Evolutionary conservation across 2,888 invertebrate genomes (phyloP).

Genomic region (Xestia sexstrigata): DNA sequence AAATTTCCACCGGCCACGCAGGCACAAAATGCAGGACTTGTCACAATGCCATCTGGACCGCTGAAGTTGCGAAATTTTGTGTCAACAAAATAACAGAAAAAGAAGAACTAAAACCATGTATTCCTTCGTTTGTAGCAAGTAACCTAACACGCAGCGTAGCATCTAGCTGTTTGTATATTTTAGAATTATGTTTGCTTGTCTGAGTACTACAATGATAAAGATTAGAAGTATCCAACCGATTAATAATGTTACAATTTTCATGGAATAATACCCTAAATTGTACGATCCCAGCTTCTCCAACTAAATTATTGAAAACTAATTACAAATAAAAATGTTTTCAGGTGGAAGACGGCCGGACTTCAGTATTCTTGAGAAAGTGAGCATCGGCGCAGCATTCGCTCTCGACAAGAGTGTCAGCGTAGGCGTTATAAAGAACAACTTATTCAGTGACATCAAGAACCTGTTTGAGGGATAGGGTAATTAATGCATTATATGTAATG

Average conservation of each 20-base stretch:
- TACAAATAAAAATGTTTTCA: slow-evolving; percentile 8
- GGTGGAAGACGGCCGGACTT: slow-evolving; percentile 20
- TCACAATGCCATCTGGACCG: background rate
- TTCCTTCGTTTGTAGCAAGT: background rate
- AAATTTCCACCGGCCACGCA: background rate
- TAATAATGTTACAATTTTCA: background rate
- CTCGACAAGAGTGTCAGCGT: slow-evolving; percentile 14
- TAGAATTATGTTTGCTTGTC: background rate
- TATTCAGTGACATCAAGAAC: slow-evolving; percentile 20
- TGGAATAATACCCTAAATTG: background rate
- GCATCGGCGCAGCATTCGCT: slow-evolving; percentile 23
- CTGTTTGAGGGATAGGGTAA: background rate
- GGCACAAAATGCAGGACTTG: background rate
- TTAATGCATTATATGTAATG: background rate
- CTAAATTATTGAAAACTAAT: background rate
- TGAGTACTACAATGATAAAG: background rate
- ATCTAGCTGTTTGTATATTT: background rate
- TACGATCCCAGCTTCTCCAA: background rate
- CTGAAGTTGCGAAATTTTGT: background rate
- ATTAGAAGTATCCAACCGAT: background rate
- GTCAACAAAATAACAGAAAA: background rate
- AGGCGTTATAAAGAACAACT: slow-evolving; percentile 27
- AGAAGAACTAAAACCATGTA: background rate
- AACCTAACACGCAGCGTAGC: background rate
- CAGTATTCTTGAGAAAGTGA: slow-evolving; percentile 18